phyloP scores from a whole-genome alignment of 2,113 vertebrate species.

The Rhabdornis inornatus region DNA sequence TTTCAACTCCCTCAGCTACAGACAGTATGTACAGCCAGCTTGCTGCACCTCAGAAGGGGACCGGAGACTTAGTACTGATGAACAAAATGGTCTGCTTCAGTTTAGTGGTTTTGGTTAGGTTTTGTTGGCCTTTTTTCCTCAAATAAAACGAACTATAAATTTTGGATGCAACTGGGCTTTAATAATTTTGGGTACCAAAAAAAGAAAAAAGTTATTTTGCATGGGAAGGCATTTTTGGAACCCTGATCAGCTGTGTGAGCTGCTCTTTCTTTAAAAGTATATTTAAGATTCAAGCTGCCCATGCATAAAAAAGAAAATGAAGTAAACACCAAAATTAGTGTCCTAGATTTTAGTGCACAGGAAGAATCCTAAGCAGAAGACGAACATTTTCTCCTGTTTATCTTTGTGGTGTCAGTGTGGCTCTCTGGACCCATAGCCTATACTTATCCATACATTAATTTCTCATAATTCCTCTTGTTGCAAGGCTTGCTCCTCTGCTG shows the following conservation, averaged over 20 bases:
- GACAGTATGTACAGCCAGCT: background rate
- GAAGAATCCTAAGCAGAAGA: background rate
- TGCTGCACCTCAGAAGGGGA: background rate
- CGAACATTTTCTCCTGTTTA: background rate
- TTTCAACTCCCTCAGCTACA: background rate
- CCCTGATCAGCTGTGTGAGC: background rate
- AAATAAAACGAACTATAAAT: background rate
- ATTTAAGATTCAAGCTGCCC: background rate
- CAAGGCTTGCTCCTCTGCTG: background rate
- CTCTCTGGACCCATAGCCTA: background rate
- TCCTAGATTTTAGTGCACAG: background rate
- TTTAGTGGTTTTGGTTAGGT: background rate
- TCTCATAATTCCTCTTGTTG: background rate
- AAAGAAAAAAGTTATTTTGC: background rate
- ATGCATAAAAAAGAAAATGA: background rate
- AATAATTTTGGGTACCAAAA: background rate
- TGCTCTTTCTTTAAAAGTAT: background rate
- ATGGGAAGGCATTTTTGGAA: background rate
- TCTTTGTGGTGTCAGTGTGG: background rate
- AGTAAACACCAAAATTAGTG: background rate
- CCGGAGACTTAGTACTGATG: accelerated
- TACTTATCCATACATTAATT: background rate
- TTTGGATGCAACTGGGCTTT: background rate
- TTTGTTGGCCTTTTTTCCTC: background rate
- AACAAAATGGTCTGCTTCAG: background rate